Base-by-base conservation (phyloP, 2,888 invertebrate genomes). In the Nomada goodeniana region DNA sequence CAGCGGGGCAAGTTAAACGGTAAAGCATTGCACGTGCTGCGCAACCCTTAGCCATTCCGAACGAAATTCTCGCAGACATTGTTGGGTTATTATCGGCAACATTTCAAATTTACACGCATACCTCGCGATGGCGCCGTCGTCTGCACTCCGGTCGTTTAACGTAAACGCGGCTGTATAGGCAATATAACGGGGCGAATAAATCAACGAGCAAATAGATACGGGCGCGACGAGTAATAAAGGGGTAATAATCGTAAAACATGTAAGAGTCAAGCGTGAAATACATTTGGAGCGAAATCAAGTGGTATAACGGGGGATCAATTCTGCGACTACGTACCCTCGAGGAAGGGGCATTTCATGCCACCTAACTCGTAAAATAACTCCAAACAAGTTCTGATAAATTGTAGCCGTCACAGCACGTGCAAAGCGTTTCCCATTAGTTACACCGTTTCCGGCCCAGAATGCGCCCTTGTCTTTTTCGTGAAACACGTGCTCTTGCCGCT, bases 341-440 rank as follows among this genome's bases (percentile, higher is more conserved):
- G 77, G 67, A 77, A 69, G 79, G 69, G 82, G 80, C 81, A 60
- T 87, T 88, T 88, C 86, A 82, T 80, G 84, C 88, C 77, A 72
- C 76, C 86, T 82, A 88, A 86, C 87, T 87, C 84, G 86, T 87
- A 88, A 87, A 88, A 87, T 87, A 87, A 87, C 87, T 87, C 86
- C 80, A 86, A 87, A 87, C 88, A 87, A 87, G 87, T 87, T 86
- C 86, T 87, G 87, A 87, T 87, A 87, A 87, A 87, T 87, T 88
- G 86, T 88, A 84, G 88, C 83, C 82, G 87, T 87, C 87, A 84
- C 82, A 84, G 87, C 87, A 87, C 87, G 88, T 87, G 86, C 86
- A 80, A 88, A 84, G 88, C 88, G 83, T 88, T 86, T 67, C 73
- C 87, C 88, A 88, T 87, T 87, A 87, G 86, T 87, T 86, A 87